Percentiles rank a stretch among this genome's conserved stretches.
Evolutionary conservation across 2,888 invertebrate species (phyloP).

Genomic region (Pediacus dermestoides): DNA sequence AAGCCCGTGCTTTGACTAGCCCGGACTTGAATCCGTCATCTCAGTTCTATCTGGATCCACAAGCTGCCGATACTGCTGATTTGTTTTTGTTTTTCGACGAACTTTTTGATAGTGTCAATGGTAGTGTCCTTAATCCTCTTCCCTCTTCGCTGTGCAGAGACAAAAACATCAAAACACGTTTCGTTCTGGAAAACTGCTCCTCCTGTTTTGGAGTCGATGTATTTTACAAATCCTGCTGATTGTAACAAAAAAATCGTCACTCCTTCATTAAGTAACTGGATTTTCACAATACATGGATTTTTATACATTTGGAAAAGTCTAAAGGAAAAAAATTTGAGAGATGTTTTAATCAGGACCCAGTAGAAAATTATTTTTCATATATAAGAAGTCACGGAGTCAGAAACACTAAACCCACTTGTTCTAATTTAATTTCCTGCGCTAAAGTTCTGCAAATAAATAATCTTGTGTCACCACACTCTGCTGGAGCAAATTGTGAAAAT

Average conservation of each 20-base stretch:
- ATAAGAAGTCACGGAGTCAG: too few species aligned
- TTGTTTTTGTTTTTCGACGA: constrained; percentile 17
- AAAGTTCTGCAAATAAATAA: constrained; percentile 22
- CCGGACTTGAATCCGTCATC: constrained; percentile 12
- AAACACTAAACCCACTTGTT: constrained; percentile 21
- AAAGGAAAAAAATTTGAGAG: too few species aligned
- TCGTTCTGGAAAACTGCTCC: constrained; percentile 14
- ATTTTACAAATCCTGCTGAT: constrained; percentile 10
- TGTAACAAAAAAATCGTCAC: constrained; percentile 1
- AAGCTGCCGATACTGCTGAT: constrained; percentile 15
- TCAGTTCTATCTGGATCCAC: constrained; percentile 16
- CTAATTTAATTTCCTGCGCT: constrained; percentile 17
- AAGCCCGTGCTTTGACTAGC: constrained; percentile 11
- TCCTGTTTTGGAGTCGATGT: constrained; percentile 16
- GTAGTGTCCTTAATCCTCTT: constrained; percentile 7
- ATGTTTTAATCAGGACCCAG: constrained; percentile 22
- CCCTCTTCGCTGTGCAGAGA: too few species aligned
- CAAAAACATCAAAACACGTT: constrained; percentile 17
- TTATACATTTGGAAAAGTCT: too few species aligned
- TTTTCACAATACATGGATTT: constrained; percentile 10
- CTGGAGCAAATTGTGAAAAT: constrained; percentile 19
- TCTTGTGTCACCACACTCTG: constrained; percentile 18
- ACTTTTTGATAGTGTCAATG: constrained; percentile 19
- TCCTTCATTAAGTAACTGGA: constrained; percentile 16
- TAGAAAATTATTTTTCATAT: constrained; percentile 21